Conservation (phyloP, 2,797 vertebrate genomes). For the Thamnophis elegans region DNA sequence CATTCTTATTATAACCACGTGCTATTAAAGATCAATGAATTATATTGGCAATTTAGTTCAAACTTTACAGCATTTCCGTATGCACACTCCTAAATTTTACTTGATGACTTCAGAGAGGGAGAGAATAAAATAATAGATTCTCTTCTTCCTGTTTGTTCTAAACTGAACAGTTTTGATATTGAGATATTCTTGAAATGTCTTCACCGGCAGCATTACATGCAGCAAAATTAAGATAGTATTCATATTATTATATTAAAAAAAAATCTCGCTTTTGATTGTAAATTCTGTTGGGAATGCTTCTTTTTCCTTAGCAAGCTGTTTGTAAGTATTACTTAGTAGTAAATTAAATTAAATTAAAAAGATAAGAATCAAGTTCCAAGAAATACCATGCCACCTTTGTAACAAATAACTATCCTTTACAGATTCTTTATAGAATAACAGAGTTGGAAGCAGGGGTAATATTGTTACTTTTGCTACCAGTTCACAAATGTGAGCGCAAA, state of each 20-base stretch:
- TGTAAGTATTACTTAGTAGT: neutral
- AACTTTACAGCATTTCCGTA: neutral
- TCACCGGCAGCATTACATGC: neutral
- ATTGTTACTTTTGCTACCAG: too few species aligned
- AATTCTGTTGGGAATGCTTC: neutral
- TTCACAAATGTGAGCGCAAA: too few species aligned
- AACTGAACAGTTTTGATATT: too few species aligned
- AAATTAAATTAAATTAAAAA: neutral
- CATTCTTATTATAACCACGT: neutral
- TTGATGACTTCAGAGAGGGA: neutral
- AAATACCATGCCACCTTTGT: neutral
- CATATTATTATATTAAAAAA: neutral
- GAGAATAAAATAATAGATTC: neutral
- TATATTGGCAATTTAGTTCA: neutral
- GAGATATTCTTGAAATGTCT: neutral
- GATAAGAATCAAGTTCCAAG: neutral
- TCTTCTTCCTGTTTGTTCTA: neutral
- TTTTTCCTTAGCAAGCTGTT: neutral
- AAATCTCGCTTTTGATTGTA: neutral
- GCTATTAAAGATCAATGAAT: neutral
- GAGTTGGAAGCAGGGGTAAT: too few species aligned
- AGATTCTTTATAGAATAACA: too few species aligned
- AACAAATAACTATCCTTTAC: neutral
- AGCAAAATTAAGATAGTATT: neutral
- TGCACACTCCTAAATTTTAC: neutral